These are phyloP conservation scores for Pitta sordida DNA, from an alignment of 2,113 vertebrate genomes.

Conservation along the genomic window DNA sequence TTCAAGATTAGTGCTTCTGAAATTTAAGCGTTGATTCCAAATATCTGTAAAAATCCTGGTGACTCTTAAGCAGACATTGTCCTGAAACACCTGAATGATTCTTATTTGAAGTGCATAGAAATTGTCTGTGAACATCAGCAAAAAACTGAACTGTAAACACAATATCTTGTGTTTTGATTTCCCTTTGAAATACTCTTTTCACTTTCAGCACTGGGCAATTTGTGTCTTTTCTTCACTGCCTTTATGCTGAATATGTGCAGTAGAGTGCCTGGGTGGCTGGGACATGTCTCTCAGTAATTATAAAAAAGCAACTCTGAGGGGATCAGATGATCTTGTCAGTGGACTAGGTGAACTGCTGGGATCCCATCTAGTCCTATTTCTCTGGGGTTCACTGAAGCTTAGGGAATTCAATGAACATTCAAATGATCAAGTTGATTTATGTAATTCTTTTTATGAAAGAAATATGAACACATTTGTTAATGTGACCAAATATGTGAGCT, in stretches of 20 bases:
- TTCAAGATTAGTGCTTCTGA: neutral
- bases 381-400: neutral
- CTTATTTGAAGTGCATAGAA: neutral
- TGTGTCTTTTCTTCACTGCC: neutral
- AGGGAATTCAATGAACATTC: neutral
- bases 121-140: neutral
- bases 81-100: neutral
- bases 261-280: neutral
- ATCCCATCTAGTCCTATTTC: neutral
- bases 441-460: neutral
- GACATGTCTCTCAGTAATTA: neutral
- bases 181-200: neutral
- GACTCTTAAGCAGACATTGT: neutral
- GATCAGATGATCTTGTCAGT: neutral
- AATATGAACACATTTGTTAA: neutral
- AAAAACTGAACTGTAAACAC: neutral
- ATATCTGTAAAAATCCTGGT: neutral
- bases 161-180: neutral
- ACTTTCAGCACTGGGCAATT: neutral
- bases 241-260: neutral
- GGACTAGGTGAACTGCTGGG: neutral
- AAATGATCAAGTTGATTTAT: neutral
- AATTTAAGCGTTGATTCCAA: neutral
- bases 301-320: neutral
- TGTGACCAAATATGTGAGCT: neutral